Evolutionary conservation across 2,113 vertebrate genomes (phyloP).

Genomic region (Anhinga rufa): DNA sequence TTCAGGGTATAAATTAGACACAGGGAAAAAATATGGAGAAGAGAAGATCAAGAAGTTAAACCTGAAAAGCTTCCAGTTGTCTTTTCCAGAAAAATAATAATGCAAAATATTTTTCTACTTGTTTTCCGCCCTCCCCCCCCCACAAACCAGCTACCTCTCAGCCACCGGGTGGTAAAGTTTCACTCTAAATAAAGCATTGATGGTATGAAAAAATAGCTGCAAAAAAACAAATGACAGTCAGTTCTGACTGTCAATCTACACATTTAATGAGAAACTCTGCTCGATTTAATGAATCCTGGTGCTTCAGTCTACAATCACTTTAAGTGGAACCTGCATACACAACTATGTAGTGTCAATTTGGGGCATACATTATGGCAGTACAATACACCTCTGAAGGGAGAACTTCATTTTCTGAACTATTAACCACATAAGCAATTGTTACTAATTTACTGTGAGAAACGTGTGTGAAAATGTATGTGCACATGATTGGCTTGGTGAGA

Average conservation of each 20-base stretch:
- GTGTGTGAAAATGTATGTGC: not conserved
- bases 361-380: slow-evolving; percentile 1
- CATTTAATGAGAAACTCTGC: slow-evolving; percentile 75
- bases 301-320: slow-evolving; percentile 53
- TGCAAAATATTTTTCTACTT: not conserved
- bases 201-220: not conserved
- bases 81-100: not conserved
- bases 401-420: slow-evolving; percentile 40
- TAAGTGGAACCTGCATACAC: slow-evolving; percentile 49
- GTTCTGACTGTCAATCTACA: slow-evolving; percentile 70
- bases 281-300: slow-evolving; percentile 64
- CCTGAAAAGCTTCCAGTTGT: not conserved
- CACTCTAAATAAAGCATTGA: slow-evolving; percentile 47
- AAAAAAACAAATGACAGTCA: slow-evolving; percentile 59
- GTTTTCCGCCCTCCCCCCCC: not conserved
- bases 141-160: not conserved
- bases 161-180: not conserved
- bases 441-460: slow-evolving; percentile 50
- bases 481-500: not conserved
- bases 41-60: slow-evolving; percentile 24
- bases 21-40: not conserved
- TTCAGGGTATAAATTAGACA: not conserved
- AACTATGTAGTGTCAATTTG: slow-evolving; percentile 31
- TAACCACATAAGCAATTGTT: slow-evolving; percentile 45
- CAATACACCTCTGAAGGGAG: not conserved